Evolutionary conservation across 2,797 vertebrate species (phyloP), one percentile per base, ranked within the genome.

Genomic region (Bradypus variegatus): DNA sequence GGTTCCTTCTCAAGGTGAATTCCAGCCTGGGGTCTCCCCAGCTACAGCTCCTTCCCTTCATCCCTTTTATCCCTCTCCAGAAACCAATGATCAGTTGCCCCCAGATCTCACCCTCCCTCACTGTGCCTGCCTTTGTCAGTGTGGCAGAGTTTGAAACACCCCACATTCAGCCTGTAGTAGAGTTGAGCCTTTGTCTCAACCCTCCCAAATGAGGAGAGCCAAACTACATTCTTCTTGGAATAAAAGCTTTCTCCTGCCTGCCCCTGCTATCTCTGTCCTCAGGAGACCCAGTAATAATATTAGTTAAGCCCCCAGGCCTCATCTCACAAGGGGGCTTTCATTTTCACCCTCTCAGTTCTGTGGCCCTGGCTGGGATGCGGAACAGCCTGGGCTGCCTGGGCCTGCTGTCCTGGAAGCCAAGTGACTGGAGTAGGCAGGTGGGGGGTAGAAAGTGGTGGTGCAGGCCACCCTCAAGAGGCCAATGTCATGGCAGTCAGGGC

Each of bases 241-340:
- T 55, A 78, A 93, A 91, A 79, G 45, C 27, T 84, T 94, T 87
- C 60, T 91, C 60, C 48, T 90, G n/a, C 21, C 70, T 88, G 76
- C 15, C 21, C 27, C 70, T 76, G 48, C 87, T 86, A 25, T 62
- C 14, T 79, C 13, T 41, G 12, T 62, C 86, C 53, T 88, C 76
- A 60, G 60, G 76, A 79, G 48, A 84, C 33, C 36, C 62, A 77
- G 33, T 64, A n/a, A 82, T 50, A 38, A 69, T 25, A 83, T 8
- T 41, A 85, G 14, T 69, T 87, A 79, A 90, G 45, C 9, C 62
- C 33, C 36, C 25, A 58, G 38, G 73, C 72, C 88, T 79, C 53
- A 25, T 62, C 29, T 89, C 60, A 21, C 50, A 31, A 14, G 62
- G 53, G 2, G 2, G 3, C 16, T 69, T 94, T 85, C 9, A 69